Conservation (phyloP, 1,140 invertebrate genomes). For the Listronotus bonariensis region DNA sequence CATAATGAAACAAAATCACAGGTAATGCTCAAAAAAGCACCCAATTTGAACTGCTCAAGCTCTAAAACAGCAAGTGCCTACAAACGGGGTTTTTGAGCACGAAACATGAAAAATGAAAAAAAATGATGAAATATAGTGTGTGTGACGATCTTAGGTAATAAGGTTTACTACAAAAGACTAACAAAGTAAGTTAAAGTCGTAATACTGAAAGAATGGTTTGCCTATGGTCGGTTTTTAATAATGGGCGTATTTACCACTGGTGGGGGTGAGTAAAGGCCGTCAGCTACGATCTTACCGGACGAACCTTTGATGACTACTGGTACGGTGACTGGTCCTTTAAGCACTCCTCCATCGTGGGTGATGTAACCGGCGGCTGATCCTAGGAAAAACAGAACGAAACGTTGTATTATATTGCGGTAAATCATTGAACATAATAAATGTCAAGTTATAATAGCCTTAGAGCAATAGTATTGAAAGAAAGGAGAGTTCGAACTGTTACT, state of each 20-base stretch:
- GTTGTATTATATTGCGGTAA: too few relatives aligned
- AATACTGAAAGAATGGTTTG: slow-evolving; percentile 38
- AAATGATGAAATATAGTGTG: slow-evolving; percentile 15
- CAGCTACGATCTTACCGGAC: slow-evolving; percentile 44
- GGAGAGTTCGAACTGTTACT: too few relatives aligned
- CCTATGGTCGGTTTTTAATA: slow-evolving; percentile 36
- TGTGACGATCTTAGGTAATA: slow-evolving; percentile 37
- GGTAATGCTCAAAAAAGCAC: slow-evolving; percentile 27
- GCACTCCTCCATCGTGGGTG: slow-evolving; percentile 39
- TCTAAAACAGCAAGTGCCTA: slow-evolving; percentile 32
- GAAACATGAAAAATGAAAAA: slow-evolving; percentile 28
- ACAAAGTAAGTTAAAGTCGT: slow-evolving; percentile 28
- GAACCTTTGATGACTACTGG: slow-evolving; percentile 45
- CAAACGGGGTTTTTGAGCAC: slow-evolving; percentile 21
- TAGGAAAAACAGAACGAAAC: slow-evolving; percentile 3
- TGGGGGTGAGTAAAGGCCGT: slow-evolving; percentile 42
- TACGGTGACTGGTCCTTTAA: slow-evolving; percentile 43
- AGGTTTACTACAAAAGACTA: slow-evolving; percentile 33
- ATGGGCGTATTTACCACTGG: slow-evolving; percentile 21
- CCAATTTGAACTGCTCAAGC: slow-evolving; percentile 23
- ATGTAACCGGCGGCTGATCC: slow-evolving; percentile 33
- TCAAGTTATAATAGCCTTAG: too few relatives aligned
- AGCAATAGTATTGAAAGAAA: too few relatives aligned
- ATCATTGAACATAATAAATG: too few relatives aligned
- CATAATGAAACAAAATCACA: slow-evolving; percentile 39